phyloP scores from a whole-genome alignment of 2,113 vertebrate species.

The Rutilus rutilus region DNA sequence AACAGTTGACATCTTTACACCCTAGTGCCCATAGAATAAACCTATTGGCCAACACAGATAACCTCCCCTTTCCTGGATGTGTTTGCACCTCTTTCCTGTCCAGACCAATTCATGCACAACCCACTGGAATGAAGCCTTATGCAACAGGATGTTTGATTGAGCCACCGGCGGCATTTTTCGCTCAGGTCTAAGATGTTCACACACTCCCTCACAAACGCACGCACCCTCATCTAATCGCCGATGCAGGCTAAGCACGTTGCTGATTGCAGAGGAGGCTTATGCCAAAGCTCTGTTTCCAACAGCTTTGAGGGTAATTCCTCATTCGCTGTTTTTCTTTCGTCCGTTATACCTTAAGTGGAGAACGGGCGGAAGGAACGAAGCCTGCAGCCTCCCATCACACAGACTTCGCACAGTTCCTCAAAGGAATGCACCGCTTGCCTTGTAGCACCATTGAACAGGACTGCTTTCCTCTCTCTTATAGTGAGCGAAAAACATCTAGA shows the following conservation, averaged over 20 bases:
- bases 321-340: conserved; percentile 53
- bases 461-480: conserved; percentile 57
- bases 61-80: conserved; percentile 22
- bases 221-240: conserved; percentile 47
- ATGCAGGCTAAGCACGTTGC: conserved; percentile 38
- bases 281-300: conserved; percentile 60
- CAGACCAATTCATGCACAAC: conserved; percentile 44
- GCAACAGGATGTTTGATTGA: conserved; percentile 47
- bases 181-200: conserved; percentile 45
- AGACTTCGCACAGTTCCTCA: conserved; percentile 51
- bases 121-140: conserved; percentile 42
- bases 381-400: conserved; percentile 47
- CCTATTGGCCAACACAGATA: neutral
- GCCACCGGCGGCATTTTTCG: conserved; percentile 31
- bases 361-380: conserved; percentile 50
- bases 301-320: conserved; percentile 53
- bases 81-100: conserved; percentile 41
- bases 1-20: conserved; percentile 1
- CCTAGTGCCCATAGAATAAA: conserved; percentile 2
- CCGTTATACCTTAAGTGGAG: conserved; percentile 42
- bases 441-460: conserved; percentile 37
- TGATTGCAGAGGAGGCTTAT: conserved; percentile 52
- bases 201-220: conserved; percentile 38
- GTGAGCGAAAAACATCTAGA: conserved; percentile 53
- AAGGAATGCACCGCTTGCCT: conserved; percentile 49